Evolutionary conservation across 2,797 vertebrate genomes (phyloP), one percentile per base, ranked within the genome.

Genomic region (Gymnothorax javanicus): DNA sequence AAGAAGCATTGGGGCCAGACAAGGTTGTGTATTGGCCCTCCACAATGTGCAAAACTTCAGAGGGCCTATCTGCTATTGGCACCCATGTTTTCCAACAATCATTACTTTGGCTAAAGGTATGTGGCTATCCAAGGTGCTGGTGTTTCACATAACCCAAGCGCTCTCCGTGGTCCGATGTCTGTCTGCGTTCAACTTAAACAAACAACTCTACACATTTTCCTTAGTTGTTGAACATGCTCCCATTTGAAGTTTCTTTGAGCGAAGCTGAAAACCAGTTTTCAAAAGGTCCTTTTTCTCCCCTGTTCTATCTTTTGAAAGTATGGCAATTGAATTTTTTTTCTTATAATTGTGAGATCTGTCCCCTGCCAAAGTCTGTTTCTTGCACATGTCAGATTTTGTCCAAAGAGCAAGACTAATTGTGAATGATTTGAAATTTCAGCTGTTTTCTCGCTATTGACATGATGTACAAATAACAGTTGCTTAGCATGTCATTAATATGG

Each of bases 401-500:
- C 12, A 2, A 20, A 84, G 62, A 85, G 64, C 62, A 25, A 25
- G 67, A 86, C 77, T 62, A 62, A 86, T 77, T 25, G 33, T 43
- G 33, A 59, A 62, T 79, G 43, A 62, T 59, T 69, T 43, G 73
- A 50, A 87, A 82, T 87, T 56, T 82, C n/a, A 62, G 52, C 54
- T 75, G 52, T 33, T 58, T 88, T 58, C 67, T 54, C 23, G 25
- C 56, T 75, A 17, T 83, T 88, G 84, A 83, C 71, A 81, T 71
- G 84, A 57, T 82, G 23, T 77, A 59, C 73, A n/a, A 11, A 73
- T 60, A 82, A 75, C 25, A 73, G 79, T 64, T 88, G 57, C 84
- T 88, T 75, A 85, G 84, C 67, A 85, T 56, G 79, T 56, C 69
- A 56, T 73, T 17, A 73, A 83, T 27, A 83, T 43, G 73, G 69